Evolutionary conservation across 2,797 vertebrate species (phyloP), one percentile per base, ranked within the genome.

Genomic region (Protosalanx chinensis): DNA sequence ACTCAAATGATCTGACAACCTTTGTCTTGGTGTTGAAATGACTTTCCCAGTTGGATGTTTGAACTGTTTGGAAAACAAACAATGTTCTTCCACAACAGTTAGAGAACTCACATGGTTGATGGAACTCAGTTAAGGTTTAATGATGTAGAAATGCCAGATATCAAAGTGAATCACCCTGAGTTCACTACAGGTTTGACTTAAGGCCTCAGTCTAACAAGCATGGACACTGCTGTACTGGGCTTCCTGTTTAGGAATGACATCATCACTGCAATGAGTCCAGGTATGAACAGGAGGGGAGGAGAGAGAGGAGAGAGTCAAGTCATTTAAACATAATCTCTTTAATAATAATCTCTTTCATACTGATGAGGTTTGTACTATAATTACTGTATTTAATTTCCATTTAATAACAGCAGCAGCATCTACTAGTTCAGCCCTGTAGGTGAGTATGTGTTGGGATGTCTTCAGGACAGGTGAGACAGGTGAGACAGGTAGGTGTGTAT

Each of bases 401-500:
- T 3, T 20, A 58, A 58, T 7, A 20, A 58, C 18, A 49, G 5
- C 15, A 29, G 4, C 46, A 1, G 7, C 41, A 29, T 13, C 20
- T 29, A n/a, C 7, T 51, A 18, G n/a, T 23, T 7, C 1, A 15
- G 41, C 41, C 46, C 16, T 30, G 33, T 16, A 20, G 23, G 13
- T 56, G 10, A 64, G 12, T 30, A 33, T 62, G 16, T 29, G 6
- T 13, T 51, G 8, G 46, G 7, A 4, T 68, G 35, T n/a, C 57
- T 2, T 93, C 91, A 93, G 72, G 89, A 88, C 58, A 96, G 92
- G 77, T 95, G 93, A 85, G 93, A 88, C 58, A 96, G 92, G 77
- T 95, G 93, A 84, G 93, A 94, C 87, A 96, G 92, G 89, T 94
- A 95, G 53, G 92, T 91, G 83, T 94, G 93, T 85, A 96, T 91